Evolutionary conservation across 2,113 vertebrate genomes (phyloP).

Genomic region (Coptodon bakossiorum): DNA sequence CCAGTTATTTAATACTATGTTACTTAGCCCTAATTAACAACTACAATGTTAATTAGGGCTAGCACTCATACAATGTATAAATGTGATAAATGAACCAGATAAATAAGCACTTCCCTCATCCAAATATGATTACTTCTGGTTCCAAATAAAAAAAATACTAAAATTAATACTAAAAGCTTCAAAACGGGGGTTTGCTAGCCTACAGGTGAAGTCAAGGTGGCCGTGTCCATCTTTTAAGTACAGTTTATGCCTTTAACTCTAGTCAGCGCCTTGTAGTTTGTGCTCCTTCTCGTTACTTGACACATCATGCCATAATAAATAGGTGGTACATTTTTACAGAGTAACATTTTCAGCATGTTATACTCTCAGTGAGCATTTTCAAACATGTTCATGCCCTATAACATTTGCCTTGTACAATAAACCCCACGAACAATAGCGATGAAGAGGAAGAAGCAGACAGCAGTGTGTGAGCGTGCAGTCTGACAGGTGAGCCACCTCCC

Average conservation of each 20-base stretch:
- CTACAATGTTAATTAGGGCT: background rate
- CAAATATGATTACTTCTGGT: background rate
- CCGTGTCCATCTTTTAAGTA: background rate
- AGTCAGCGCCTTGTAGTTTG: background rate
- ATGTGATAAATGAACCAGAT: background rate
- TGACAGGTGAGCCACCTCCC: conserved; percentile 37
- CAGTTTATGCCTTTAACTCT: background rate
- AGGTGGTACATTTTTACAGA: background rate
- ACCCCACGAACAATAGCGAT: background rate
- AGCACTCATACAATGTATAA: background rate
- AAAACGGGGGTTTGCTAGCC: background rate
- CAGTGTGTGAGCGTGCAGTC: background rate
- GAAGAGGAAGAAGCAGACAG: background rate
- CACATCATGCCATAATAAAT: background rate
- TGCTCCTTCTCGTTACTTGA: background rate
- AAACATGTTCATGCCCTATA: background rate
- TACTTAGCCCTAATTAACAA: background rate
- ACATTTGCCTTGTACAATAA: background rate
- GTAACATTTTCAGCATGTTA: background rate
- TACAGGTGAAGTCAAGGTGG: background rate
- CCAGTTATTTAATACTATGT: background rate
- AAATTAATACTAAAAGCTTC: background rate
- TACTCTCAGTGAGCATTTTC: background rate
- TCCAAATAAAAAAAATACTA: fast-evolving
- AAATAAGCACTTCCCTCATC: background rate